Evolutionary conservation across 2,113 vertebrate genomes (phyloP).

Genomic region (Hemiscyllium ocellatum): DNA sequence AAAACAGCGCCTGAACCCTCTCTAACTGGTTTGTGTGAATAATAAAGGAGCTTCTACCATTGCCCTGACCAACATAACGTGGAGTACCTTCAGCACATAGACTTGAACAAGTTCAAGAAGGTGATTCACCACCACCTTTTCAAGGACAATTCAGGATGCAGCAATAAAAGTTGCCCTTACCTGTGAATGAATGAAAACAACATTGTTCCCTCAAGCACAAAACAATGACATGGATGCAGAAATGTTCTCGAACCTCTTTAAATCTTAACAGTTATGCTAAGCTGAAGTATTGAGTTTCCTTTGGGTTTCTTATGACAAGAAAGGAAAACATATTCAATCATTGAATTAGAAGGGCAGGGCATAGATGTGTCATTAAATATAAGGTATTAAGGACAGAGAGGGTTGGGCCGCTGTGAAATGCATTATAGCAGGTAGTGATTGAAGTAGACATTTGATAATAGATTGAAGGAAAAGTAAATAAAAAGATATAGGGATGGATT

Average conservation of each 20-base stretch:
- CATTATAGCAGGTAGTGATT: background rate
- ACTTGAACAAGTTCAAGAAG: no score
- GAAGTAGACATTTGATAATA: background rate
- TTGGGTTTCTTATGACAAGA: background rate
- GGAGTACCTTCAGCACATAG: no score
- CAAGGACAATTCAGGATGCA: no score
- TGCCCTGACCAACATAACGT: background rate
- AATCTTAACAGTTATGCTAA: background rate
- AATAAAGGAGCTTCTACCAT: background rate
- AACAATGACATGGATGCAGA: no score
- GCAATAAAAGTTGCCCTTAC: no score
- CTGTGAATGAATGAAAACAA: no score
- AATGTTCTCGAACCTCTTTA: background rate
- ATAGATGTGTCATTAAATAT: no score
- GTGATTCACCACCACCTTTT: no score
- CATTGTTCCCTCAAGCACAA: background rate
- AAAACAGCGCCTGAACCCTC: background rate
- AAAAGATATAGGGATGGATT: background rate
- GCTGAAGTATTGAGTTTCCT: background rate
- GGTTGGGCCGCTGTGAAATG: background rate
- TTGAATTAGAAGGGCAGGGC: background rate
- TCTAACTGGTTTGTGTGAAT: background rate
- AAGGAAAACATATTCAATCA: background rate
- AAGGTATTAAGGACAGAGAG: no score
- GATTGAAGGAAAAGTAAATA: background rate